phyloP scores from a whole-genome alignment of 1,140 invertebrate species.

The Diachasmimorpha longicaudata region DNA sequence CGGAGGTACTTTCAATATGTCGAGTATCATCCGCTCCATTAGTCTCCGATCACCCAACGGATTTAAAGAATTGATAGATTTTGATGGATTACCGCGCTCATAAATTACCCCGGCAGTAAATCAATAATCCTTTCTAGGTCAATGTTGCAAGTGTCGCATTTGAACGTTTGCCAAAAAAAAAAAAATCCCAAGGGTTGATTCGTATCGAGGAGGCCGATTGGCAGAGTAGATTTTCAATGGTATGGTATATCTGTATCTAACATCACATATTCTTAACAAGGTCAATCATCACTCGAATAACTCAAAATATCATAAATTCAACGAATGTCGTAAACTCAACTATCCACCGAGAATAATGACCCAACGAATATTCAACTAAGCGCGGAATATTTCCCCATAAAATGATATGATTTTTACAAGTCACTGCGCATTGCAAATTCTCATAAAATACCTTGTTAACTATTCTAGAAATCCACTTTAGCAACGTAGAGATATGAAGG shows the following conservation, averaged over 20 bases:
- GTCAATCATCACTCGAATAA: neutral
- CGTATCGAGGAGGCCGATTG: neutral
- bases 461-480: too few relatives aligned
- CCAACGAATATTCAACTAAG: too few relatives aligned
- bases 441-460: too few relatives aligned
- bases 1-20: neutral
- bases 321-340: neutral
- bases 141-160: neutral
- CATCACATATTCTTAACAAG: neutral
- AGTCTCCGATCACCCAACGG: neutral
- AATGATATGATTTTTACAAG: too few relatives aligned
- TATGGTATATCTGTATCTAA: neutral
- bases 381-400: too few relatives aligned
- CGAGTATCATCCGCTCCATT: neutral
- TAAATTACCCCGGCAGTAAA: neutral
- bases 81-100: neutral
- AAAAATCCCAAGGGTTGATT: neutral
- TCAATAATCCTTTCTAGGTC: neutral
- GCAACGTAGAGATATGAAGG: too few relatives aligned
- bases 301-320: neutral
- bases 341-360: too few relatives aligned
- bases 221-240: neutral
- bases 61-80: neutral
- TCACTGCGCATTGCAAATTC: too few relatives aligned
- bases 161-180: constrained; percentile 12